phyloP scores from a whole-genome alignment of 2,113 vertebrate species.

The Prochilodus magdalenae region DNA sequence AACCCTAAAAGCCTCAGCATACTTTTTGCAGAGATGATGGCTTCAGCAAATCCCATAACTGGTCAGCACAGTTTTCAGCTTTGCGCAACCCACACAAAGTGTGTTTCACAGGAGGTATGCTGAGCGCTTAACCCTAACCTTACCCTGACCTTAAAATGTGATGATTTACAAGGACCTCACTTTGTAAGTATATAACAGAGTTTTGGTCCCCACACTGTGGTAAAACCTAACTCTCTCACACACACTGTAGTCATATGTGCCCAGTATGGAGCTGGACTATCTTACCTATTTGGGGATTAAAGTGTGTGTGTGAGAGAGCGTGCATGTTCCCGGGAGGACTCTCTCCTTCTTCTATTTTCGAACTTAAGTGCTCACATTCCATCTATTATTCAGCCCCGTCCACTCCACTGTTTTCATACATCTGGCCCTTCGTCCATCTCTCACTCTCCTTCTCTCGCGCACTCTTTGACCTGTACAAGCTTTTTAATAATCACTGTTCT shows the following conservation, averaged over 20 bases:
- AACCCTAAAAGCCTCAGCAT: too few species aligned
- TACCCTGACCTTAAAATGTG: too few species aligned
- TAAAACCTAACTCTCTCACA: too few species aligned
- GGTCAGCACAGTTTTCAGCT: too few species aligned
- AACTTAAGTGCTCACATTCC: constrained; percentile 75
- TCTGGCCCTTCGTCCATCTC: not conserved
- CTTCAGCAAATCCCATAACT: too few species aligned
- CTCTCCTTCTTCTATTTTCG: constrained; percentile 70
- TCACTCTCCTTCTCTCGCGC: not conserved
- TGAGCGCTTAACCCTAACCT: too few species aligned
- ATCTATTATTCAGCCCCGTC: constrained; percentile 78
- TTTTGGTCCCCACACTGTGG: too few species aligned
- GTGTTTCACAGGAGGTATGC: too few species aligned
- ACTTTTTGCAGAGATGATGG: too few species aligned
- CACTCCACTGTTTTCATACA: constrained; percentile 69
- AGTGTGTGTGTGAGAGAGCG: not conserved
- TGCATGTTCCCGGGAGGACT: constrained; percentile 2
- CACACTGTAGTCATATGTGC: not conserved
- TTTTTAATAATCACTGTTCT: not conserved
- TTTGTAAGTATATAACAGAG: too few species aligned
- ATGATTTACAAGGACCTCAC: too few species aligned
- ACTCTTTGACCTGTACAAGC: constrained; percentile 3
- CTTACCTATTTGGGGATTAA: not conserved
- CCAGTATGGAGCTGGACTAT: not conserved
- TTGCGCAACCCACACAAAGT: too few species aligned